These are phyloP conservation scores for Ectropis crepuscularia DNA, from an alignment of 2,888 invertebrate genomes.

Conservation along the genomic window DNA sequence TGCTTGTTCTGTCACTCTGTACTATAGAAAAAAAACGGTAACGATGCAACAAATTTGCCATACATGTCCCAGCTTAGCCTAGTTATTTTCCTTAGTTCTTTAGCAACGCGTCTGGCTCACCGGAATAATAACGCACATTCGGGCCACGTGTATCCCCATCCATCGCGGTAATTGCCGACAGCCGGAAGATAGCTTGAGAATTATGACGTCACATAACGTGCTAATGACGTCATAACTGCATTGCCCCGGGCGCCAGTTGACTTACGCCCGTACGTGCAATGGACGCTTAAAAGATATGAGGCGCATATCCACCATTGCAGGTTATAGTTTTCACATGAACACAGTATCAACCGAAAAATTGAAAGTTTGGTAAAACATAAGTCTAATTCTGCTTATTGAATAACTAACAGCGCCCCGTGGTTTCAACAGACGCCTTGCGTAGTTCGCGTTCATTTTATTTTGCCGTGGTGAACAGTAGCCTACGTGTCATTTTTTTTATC, in stretches of 20 bases:
- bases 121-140: conserved; percentile 67
- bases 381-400: too few species aligned
- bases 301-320: conserved; percentile 53
- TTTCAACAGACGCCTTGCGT: too few species aligned
- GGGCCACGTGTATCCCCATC: conserved; percentile 69
- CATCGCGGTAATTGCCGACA: conserved; percentile 78
- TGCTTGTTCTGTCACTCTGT: too few species aligned
- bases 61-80: neutral
- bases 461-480: too few species aligned
- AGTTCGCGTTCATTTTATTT: too few species aligned
- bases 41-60: neutral
- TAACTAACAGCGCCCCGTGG: too few species aligned
- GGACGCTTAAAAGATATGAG: conserved; percentile 65
- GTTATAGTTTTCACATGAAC: conserved; percentile 54
- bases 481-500: too few species aligned
- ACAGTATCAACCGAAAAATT: too few species aligned
- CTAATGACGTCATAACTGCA: conserved; percentile 83
- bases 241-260: conserved; percentile 67
- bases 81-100: neutral
- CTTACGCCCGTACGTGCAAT: conserved; percentile 63
- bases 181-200: conserved; percentile 77
- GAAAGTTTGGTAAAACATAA: too few species aligned
- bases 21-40: too few species aligned
- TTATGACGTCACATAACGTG: conserved; percentile 81
- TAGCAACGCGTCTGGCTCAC: conserved; percentile 42